These are phyloP conservation scores for Athripsodes cinereus DNA, from an alignment of 2,888 invertebrate species.

Conservation along the genomic window DNA sequence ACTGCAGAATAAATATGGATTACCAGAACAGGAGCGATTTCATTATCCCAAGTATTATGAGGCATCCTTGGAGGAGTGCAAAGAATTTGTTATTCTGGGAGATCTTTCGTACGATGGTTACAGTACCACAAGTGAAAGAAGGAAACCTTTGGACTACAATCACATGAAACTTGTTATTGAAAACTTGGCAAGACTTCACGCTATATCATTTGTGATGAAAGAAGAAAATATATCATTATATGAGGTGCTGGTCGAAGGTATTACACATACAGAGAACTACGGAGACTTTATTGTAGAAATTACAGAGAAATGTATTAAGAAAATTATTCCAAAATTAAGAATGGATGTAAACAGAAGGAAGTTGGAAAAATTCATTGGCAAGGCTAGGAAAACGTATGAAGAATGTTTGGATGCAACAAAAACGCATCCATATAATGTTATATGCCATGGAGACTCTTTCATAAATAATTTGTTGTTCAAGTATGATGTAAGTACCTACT, in stretches of 20 bases:
- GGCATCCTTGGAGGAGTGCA: not conserved
- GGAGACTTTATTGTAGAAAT: constrained; percentile 3
- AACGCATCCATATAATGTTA: constrained; percentile 11
- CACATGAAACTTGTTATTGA: constrained; percentile 24
- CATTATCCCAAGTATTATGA: constrained; percentile 10
- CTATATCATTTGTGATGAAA: constrained; percentile 28
- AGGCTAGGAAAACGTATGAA: not conserved
- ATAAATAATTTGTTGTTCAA: constrained; percentile 23
- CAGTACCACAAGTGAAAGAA: constrained; percentile 20
- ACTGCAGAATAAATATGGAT: not conserved
- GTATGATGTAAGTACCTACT: constrained; percentile 18
- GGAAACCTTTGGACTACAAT: constrained; percentile 18
- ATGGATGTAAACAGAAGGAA: not conserved
- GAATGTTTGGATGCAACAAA: not conserved
- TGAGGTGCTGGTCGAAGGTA: constrained; percentile 9
- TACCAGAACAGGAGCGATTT: constrained; percentile 3
- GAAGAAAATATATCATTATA: constrained; percentile 25
- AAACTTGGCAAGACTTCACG: constrained; percentile 29
- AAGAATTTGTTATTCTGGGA: constrained; percentile 26
- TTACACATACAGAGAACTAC: not conserved
- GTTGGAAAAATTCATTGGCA: not conserved
- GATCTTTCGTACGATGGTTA: constrained; percentile 25
- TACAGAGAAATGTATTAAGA: too few species aligned
- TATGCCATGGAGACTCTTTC: constrained; percentile 24
- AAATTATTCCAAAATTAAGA: not conserved